phyloP scores from a whole-genome alignment of 2,797 vertebrate species.

The Ceyx erithaca region DNA sequence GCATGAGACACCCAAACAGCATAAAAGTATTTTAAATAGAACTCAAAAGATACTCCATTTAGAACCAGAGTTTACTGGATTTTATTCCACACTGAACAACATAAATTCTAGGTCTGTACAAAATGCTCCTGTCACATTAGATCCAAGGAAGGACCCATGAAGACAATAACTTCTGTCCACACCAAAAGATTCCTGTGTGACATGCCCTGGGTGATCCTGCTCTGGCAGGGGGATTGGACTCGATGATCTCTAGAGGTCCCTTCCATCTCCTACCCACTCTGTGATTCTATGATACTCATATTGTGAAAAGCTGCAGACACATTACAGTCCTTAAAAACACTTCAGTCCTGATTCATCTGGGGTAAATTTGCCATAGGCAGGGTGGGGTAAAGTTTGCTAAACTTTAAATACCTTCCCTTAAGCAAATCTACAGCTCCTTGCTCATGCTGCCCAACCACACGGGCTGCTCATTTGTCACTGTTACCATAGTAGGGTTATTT shows the following conservation, averaged over 20 bases:
- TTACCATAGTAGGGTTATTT: background rate
- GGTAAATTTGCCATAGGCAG: background rate
- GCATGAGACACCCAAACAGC: background rate
- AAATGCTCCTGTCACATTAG: background rate
- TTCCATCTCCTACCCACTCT: no score
- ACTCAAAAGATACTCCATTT: background rate
- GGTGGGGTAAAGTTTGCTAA: background rate
- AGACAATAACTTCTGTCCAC: background rate
- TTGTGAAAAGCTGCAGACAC: background rate
- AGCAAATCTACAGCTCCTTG: background rate
- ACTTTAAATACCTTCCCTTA: background rate
- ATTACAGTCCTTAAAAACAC: background rate
- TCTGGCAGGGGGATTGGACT: no score
- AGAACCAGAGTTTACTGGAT: background rate
- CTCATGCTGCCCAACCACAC: background rate
- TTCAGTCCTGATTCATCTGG: background rate
- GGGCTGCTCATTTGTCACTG: background rate
- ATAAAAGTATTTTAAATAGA: background rate
- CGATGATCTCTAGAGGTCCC: no score
- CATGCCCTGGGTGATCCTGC: no score
- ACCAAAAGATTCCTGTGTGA: background rate
- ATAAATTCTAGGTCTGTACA: background rate
- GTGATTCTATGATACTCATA: background rate
- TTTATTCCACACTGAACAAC: background rate
- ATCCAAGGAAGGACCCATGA: fast-evolving